These are phyloP conservation scores for Osmerus eperlanus DNA, from an alignment of 2,113 vertebrate genomes.

Conservation along the genomic window DNA sequence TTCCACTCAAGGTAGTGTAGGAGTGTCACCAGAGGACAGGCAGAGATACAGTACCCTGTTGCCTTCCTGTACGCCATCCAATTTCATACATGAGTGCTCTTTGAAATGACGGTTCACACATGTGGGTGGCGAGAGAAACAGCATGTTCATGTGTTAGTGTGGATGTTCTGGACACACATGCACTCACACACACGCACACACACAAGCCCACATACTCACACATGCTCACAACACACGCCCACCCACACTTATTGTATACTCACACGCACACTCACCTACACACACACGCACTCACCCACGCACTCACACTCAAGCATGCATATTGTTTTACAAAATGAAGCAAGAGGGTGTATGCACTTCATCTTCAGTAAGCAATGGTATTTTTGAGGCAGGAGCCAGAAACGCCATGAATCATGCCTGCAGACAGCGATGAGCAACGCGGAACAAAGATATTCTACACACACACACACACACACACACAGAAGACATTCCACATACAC, in stretches of 20 bases:
- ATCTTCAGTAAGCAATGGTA: neutral
- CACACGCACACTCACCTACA: neutral
- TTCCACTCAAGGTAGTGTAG: neutral
- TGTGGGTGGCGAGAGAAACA: slow-evolving; percentile 43
- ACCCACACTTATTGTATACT: neutral
- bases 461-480: too few relatives aligned
- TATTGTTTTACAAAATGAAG: neutral
- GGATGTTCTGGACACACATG: neutral
- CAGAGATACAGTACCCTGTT: slow-evolving; percentile 32
- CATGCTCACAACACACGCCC: neutral
- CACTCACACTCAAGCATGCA: neutral
- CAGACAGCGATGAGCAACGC: too few relatives aligned
- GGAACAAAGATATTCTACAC: too few relatives aligned
- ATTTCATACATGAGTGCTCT: slow-evolving; percentile 60
- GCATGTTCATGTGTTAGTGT: neutral
- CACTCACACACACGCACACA: slow-evolving; percentile 10
- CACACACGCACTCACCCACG: neutral
- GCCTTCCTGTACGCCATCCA: slow-evolving; percentile 46
- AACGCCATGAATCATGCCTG: too few relatives aligned
- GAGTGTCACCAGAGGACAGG: neutral
- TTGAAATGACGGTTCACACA: slow-evolving; percentile 52
- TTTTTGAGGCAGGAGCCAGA: neutral
- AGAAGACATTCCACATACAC: too few relatives aligned
- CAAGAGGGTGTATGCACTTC: neutral
- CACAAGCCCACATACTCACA: slow-evolving; percentile 11